phyloP scores from a whole-genome alignment of 2,113 vertebrate species.

The Sinocyclocheilus anshuiensis region DNA sequence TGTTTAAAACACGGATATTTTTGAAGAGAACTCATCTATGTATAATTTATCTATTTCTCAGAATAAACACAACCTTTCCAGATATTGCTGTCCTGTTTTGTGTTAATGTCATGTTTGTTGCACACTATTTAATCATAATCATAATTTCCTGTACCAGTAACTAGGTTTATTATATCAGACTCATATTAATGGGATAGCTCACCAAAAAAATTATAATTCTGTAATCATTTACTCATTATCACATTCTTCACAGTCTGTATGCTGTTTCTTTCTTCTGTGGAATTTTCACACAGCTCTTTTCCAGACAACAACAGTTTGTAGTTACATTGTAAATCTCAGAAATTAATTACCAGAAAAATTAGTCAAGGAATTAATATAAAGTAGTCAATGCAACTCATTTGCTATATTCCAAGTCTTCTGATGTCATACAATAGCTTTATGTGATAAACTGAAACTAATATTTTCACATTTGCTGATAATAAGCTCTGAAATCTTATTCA shows the following conservation, averaged over 20 bases:
- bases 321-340: no score
- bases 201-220: no score
- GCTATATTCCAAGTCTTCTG: no score
- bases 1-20: conserved; percentile 61
- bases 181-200: neutral
- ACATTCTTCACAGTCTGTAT: neutral
- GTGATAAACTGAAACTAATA: neutral
- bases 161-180: neutral
- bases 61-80: conserved; percentile 67
- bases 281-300: neutral
- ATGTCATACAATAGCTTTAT: neutral
- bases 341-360: no score
- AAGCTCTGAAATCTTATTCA: neutral
- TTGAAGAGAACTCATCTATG: conserved; percentile 60
- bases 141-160: neutral
- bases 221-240: neutral
- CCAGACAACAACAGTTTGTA: neutral
- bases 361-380: no score
- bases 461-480: neutral
- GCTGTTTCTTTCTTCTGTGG: neutral
- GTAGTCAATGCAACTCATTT: no score
- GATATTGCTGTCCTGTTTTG: neutral
- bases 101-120: no score
- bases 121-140: no score
- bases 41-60: conserved; percentile 63